These are phyloP conservation scores for Artibeus lituratus DNA, from an alignment of 2,797 vertebrate genomes.

Conservation along the genomic window DNA sequence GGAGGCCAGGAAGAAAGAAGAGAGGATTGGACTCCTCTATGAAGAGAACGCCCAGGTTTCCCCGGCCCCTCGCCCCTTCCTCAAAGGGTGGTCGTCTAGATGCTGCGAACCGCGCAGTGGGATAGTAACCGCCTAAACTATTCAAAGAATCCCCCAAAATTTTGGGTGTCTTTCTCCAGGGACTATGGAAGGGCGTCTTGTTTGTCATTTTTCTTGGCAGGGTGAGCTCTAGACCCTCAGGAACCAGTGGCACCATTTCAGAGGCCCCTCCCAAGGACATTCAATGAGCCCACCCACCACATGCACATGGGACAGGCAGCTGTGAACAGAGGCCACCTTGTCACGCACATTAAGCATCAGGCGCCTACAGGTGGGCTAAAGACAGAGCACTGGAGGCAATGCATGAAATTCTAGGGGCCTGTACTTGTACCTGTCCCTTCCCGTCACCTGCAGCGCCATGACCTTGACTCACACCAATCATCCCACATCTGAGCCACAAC, in stretches of 20 bases:
- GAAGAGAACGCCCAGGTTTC: not conserved
- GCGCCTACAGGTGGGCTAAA: not conserved
- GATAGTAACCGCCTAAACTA: not conserved
- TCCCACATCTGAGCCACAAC: not conserved
- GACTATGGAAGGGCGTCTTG: not conserved
- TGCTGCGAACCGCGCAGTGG: not conserved
- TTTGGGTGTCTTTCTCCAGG: not conserved
- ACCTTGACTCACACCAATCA: not conserved
- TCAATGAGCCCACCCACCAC: not conserved
- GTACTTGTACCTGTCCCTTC: not conserved
- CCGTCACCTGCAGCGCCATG: not conserved
- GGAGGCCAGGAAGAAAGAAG: not conserved
- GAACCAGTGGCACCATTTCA: not conserved
- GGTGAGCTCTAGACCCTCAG: not conserved
- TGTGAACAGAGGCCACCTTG: not conserved
- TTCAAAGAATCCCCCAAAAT: not conserved
- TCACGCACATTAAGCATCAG: not conserved
- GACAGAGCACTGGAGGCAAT: not conserved
- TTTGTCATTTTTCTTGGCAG: not conserved
- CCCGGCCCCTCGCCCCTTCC: not conserved
- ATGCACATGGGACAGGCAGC: not conserved
- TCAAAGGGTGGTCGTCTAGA: not conserved
- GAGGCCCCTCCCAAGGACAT: not conserved
- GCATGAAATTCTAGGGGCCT: not conserved
- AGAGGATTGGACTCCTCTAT: not conserved